Evolutionary conservation across 2,113 vertebrate species (phyloP).

Genomic region (Phylloscopus trochilus): DNA sequence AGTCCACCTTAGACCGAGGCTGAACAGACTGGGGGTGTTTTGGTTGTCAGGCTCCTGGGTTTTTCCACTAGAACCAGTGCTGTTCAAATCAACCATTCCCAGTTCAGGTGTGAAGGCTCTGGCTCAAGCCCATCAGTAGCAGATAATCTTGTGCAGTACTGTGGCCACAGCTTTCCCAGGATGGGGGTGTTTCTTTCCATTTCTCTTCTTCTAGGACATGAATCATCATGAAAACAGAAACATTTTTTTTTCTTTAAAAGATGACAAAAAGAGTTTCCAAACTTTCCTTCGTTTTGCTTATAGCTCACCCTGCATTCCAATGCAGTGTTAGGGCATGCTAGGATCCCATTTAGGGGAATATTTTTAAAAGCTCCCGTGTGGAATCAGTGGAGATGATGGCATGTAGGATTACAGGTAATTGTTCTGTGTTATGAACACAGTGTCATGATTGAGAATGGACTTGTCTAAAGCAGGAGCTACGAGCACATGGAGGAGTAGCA

Average conservation of each 20-base stretch:
- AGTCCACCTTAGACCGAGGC: not conserved
- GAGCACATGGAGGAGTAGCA: not conserved
- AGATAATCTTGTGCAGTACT: not conserved
- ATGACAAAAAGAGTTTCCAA: not conserved
- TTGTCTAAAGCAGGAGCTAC: not conserved
- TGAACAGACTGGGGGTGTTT: not conserved
- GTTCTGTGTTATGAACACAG: not conserved
- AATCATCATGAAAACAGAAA: not conserved
- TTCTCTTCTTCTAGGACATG: not conserved
- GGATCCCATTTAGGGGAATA: not conserved
- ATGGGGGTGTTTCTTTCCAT: not conserved
- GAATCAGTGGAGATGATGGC: not conserved
- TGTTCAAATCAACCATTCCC: not conserved
- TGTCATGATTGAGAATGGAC: not conserved
- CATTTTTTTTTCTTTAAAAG: not conserved
- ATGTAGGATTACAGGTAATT: constrained; percentile 2
- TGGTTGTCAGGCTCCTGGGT: not conserved
- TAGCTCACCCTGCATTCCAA: not conserved
- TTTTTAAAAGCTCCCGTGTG: not conserved
- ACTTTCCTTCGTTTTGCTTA: not conserved
- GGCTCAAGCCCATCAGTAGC: not conserved
- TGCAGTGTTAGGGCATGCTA: not conserved
- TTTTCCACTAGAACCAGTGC: not conserved
- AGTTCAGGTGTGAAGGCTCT: not conserved
- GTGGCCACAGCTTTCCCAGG: not conserved